A percentile compares a stretch with the other conserved stretches of the same genome.
phyloP scores from a whole-genome alignment of 2,797 vertebrate species.

The Acrossocheilus wenchowensis region DNA sequence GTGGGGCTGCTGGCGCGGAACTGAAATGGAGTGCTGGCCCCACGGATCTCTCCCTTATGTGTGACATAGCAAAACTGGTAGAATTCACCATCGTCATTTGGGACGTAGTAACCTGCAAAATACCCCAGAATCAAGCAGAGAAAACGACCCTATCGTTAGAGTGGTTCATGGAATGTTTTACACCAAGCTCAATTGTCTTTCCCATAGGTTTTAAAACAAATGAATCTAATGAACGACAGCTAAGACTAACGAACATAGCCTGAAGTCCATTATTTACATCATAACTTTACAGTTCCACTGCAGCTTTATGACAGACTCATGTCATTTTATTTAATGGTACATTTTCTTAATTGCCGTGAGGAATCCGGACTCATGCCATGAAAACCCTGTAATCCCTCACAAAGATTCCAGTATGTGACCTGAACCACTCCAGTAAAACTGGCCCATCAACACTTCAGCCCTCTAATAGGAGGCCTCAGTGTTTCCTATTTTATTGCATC shows the following conservation, averaged over 20 bases:
- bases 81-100: slow-evolving; percentile 97
- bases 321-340: background rate
- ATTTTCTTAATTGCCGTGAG: background rate
- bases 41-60: slow-evolving; percentile 97
- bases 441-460: slow-evolving; percentile 58
- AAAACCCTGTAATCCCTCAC: slow-evolving; percentile 36
- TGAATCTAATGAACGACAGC: background rate
- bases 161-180: background rate
- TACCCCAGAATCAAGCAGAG: background rate
- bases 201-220: slow-evolving; percentile 5
- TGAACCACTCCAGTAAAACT: slow-evolving; percentile 53
- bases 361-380: slow-evolving; percentile 13
- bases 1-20: slow-evolving; percentile 91
- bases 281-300: background rate
- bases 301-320: background rate
- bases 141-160: background rate
- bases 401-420: slow-evolving; percentile 51
- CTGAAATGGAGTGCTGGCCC: slow-evolving; percentile 97
- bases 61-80: slow-evolving; percentile 99
- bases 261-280: background rate
- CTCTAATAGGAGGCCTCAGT: slow-evolving; percentile 56
- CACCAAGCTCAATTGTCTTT: background rate
- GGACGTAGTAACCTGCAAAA: slow-evolving; percentile 92
- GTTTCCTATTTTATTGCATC: slow-evolving; percentile 59
- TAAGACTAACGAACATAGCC: slow-evolving; percentile 1